Percentiles rank a stretch among this genome's conserved stretches.
Evolutionary conservation across 64 coral and sea anemone species (phyloP).

Genomic region (Montipora foliosa): DNA sequence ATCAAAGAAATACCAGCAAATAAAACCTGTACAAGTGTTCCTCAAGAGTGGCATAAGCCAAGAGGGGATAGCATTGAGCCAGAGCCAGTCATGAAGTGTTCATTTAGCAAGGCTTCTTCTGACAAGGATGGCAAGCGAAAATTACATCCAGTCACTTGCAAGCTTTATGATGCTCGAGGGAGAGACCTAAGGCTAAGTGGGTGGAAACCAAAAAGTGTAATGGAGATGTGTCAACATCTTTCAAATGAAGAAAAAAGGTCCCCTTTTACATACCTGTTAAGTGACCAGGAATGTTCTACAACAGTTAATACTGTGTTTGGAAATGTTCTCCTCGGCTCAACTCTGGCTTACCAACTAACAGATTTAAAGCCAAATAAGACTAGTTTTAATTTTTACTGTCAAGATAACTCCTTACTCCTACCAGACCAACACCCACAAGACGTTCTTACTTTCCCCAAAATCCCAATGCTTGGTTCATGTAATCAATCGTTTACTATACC

Average conservation of each 20-base stretch:
- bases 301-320: conserved; percentile 20
- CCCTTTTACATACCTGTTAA: conserved; percentile 35
- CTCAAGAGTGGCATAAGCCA: conserved; percentile 56
- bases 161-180: conserved; percentile 50
- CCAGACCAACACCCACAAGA: background rate
- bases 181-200: conserved; percentile 1
- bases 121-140: conserved; percentile 47
- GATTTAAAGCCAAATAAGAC: conserved; percentile 6
- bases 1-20: conserved; percentile 54
- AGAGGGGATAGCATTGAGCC: conserved; percentile 40
- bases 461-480: background rate
- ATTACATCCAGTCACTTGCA: conserved; percentile 40
- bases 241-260: conserved; percentile 11
- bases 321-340: background rate
- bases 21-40: conserved; percentile 22
- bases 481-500: background rate
- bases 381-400: background rate
- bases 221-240: conserved; percentile 42
- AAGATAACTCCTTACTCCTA: background rate
- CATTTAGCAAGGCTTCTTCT: conserved; percentile 39
- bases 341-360: conserved; percentile 37
- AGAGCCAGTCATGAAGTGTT: conserved; percentile 56
- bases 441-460: background rate
- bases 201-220: conserved; percentile 35
- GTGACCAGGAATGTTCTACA: background rate